A percentile compares a stretch with the other conserved stretches of the same genome.
phyloP scores from a whole-genome alignment of 2,797 vertebrate genomes.

The Vultur gryphus region DNA sequence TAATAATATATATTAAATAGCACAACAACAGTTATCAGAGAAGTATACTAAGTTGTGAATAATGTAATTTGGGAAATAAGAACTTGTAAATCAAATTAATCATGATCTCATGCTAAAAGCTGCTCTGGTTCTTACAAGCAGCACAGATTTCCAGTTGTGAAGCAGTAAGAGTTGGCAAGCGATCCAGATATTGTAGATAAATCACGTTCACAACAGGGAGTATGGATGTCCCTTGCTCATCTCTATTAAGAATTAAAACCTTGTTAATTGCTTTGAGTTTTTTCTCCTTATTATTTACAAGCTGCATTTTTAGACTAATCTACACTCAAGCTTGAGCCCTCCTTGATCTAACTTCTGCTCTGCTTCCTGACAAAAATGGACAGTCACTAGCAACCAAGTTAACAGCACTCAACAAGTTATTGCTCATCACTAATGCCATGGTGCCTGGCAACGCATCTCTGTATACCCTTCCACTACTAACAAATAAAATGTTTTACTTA shows the following conservation, averaged over 20 bases:
- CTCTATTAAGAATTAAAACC: background rate
- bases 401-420: background rate
- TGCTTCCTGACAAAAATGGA: background rate
- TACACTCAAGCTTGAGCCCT: background rate
- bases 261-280: background rate
- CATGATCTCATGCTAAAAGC: background rate
- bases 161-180: background rate
- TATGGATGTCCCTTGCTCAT: background rate
- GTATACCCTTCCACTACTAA: background rate
- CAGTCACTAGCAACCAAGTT: background rate
- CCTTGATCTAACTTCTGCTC: background rate
- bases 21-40: background rate
- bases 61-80: background rate
- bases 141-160: background rate
- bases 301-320: background rate
- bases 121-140: background rate
- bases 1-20: background rate
- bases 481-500: background rate
- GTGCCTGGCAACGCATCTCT: background rate
- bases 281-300: background rate
- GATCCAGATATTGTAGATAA: background rate
- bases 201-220: background rate
- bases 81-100: background rate
- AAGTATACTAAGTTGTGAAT: background rate
- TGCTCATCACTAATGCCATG: background rate